Evolutionary conservation across 1,140 invertebrate genomes (phyloP).

Genomic region (Drosophila parvula): DNA sequence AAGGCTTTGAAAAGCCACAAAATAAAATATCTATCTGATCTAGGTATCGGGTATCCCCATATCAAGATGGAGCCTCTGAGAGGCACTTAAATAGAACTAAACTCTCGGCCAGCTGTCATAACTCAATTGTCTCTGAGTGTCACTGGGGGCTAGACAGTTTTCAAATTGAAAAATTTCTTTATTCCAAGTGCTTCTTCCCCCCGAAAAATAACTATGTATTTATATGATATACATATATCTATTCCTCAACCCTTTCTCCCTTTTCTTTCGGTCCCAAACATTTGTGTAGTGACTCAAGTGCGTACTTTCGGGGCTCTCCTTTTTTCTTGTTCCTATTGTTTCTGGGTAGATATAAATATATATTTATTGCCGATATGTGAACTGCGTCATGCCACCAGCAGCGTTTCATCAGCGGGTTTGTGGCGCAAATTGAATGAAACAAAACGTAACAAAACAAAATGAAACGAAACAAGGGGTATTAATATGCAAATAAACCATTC

Average conservation of each 20-base stretch:
- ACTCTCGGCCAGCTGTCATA: constrained; percentile 41
- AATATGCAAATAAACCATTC: constrained; percentile 50
- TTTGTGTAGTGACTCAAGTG: constrained; percentile 42
- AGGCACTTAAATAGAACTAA: constrained; percentile 36
- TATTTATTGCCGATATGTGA: constrained; percentile 36
- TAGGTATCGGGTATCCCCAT: constrained; percentile 10
- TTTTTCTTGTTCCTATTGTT: constrained; percentile 24
- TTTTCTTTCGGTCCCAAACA: constrained; percentile 5
- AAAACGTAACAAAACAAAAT: constrained; percentile 25
- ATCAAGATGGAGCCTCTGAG: constrained; percentile 23
- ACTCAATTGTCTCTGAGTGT: constrained; percentile 47
- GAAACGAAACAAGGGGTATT: constrained; percentile 24
- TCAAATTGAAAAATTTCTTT: constrained; percentile 20
- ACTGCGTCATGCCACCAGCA: constrained; percentile 52
- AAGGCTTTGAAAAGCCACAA: background rate
- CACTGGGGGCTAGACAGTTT: constrained; percentile 31
- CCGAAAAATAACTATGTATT: background rate
- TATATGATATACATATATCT: background rate
- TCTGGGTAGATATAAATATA: constrained; percentile 19
- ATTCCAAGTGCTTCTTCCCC: constrained; percentile 14
- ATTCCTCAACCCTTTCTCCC: constrained; percentile 28
- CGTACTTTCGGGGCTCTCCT: constrained; percentile 38
- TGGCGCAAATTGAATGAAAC: constrained; percentile 31
- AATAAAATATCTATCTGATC: constrained; percentile 29
- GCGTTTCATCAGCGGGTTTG: constrained; percentile 29